A percentile compares a stretch with the other conserved stretches of the same genome.
These are phyloP conservation scores for Eupelmus urozonus DNA, from an alignment of 2,888 invertebrate species.

Conservation along the genomic window DNA sequence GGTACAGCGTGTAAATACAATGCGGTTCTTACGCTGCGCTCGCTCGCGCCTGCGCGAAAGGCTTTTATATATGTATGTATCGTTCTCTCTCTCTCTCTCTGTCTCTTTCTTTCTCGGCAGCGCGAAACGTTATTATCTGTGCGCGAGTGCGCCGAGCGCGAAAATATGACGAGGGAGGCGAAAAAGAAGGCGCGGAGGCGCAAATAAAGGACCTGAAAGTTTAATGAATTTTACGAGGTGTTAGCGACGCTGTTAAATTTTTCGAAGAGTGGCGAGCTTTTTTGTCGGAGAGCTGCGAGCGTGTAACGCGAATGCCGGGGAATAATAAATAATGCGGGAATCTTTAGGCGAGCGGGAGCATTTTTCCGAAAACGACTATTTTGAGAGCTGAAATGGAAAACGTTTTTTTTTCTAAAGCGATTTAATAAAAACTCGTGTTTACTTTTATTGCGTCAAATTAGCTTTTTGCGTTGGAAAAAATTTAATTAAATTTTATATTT, in stretches of 20 bases:
- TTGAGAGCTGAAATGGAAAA: too few species aligned
- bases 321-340: too few species aligned
- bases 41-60: constrained; percentile 46
- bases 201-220: background rate
- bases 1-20: constrained; percentile 49
- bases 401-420: too few species aligned
- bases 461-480: too few species aligned
- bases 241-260: constrained; percentile 4
- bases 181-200: background rate
- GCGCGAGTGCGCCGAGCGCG: background rate
- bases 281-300: too few species aligned
- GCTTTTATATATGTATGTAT: constrained; percentile 23
- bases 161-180: constrained; percentile 22
- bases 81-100: too few species aligned
- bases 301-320: too few species aligned
- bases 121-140: constrained; percentile 14
- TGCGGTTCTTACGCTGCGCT: constrained; percentile 62
- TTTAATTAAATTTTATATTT: too few species aligned
- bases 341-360: too few species aligned
- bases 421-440: too few species aligned
- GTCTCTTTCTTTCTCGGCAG: background rate
- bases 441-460: too few species aligned
- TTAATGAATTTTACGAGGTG: constrained; percentile 40
- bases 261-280: background rate
- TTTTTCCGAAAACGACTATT: too few species aligned